Evolutionary conservation across 2,113 vertebrate genomes (phyloP).

Genomic region (Festucalex cinctus): DNA sequence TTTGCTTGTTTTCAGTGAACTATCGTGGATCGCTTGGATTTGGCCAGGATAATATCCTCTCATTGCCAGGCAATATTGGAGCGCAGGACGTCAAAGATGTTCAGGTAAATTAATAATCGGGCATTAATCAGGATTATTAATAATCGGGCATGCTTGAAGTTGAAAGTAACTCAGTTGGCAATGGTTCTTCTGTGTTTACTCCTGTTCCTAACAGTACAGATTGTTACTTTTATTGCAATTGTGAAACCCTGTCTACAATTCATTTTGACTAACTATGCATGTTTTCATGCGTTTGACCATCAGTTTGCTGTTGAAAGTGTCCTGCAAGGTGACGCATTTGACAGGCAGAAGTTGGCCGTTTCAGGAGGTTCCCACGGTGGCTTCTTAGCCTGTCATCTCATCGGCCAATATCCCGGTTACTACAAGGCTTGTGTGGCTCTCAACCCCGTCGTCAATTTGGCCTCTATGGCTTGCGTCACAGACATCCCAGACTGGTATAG

Average conservation of each 20-base stretch:
- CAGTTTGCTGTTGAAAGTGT: slow-evolving; percentile 85
- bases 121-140: too few species aligned
- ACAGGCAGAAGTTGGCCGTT: slow-evolving; percentile 77
- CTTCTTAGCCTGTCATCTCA: slow-evolving; percentile 91
- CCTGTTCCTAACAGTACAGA: neutral
- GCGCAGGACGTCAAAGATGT: slow-evolving; percentile 88
- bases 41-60: slow-evolving; percentile 86
- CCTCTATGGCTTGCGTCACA: slow-evolving; percentile 84
- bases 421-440: slow-evolving; percentile 84
- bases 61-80: slow-evolving; percentile 85
- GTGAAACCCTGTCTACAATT: neutral
- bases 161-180: neutral
- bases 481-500: slow-evolving; percentile 94
- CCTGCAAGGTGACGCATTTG: slow-evolving; percentile 72
- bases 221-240: neutral
- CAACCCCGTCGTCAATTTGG: slow-evolving; percentile 89
- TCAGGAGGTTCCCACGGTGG: slow-evolving; percentile 90
- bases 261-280: neutral
- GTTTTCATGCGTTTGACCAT: neutral
- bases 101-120: slow-evolving; percentile 73
- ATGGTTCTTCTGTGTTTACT: neutral
- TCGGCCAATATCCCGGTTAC: slow-evolving; percentile 88
- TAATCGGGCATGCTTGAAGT: neutral
- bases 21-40: slow-evolving; percentile 91
- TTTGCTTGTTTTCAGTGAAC: slow-evolving; percentile 77